These are phyloP conservation scores for Acanthurus lineatus DNA, from an alignment of 2,797 vertebrate genomes.

Conservation along the genomic window DNA sequence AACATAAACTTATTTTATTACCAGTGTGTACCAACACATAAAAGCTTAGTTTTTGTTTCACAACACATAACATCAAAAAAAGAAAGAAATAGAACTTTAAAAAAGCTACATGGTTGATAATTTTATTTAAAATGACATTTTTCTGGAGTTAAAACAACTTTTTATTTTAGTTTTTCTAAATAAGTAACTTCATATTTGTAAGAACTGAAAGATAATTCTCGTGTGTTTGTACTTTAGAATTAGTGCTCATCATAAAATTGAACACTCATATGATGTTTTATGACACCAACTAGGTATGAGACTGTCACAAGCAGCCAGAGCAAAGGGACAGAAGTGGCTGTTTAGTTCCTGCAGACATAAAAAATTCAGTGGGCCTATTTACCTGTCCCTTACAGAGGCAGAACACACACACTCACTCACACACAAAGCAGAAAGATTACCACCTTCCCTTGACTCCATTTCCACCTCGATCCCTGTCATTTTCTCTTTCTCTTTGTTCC, in stretches of 20 bases:
- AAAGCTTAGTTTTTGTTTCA: background rate
- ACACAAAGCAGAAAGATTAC: constrained; percentile 60
- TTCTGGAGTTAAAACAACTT: background rate
- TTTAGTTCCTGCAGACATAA: constrained; percentile 54
- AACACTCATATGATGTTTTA: background rate
- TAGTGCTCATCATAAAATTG: background rate
- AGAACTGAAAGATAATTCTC: background rate
- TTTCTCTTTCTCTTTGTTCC: constrained; percentile 58
- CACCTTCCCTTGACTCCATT: constrained; percentile 59
- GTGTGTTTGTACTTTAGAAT: background rate
- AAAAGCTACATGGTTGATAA: background rate
- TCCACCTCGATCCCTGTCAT: constrained; percentile 61
- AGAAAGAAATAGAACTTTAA: too few species aligned
- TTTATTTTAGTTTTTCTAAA: background rate
- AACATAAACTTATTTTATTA: background rate
- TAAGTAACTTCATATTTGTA: background rate
- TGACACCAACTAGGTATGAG: constrained; percentile 19
- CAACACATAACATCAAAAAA: background rate
- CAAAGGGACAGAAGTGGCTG: constrained; percentile 46
- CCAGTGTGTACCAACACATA: background rate
- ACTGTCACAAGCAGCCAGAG: constrained; percentile 23
- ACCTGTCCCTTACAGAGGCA: constrained; percentile 51
- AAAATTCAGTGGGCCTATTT: constrained; percentile 70
- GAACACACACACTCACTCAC: constrained; percentile 35
- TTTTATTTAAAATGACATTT: background rate